Conservation (phyloP, 2,797 vertebrate genomes). For the Microcaecilia unicolor region DNA sequence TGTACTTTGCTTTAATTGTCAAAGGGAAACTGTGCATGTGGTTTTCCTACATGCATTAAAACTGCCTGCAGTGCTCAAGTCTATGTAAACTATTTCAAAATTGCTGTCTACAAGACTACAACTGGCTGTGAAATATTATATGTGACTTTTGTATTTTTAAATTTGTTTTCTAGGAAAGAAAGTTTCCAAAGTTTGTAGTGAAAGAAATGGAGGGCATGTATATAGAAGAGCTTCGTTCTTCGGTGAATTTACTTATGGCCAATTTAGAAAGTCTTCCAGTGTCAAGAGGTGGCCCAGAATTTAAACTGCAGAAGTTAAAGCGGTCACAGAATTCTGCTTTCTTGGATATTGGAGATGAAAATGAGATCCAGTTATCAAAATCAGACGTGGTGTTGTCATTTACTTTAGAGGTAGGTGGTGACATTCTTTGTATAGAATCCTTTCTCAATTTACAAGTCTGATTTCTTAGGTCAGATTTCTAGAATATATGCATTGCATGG, state of each 20-base stretch:
- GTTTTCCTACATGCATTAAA: too few species aligned
- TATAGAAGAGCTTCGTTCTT: conserved; percentile 84
- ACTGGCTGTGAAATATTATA: too few species aligned
- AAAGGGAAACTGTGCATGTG: too few species aligned
- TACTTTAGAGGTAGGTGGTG: conserved; percentile 75
- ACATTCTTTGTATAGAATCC: too few species aligned
- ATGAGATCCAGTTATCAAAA: conserved; percentile 80
- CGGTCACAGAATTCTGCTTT: conserved; percentile 86
- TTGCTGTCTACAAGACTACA: too few species aligned
- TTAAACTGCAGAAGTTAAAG: conserved; percentile 87
- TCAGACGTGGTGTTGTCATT: conserved; percentile 88
- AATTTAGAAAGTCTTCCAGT: conserved; percentile 96
- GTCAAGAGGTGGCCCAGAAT: conserved; percentile 85
- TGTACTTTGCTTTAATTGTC: too few species aligned
- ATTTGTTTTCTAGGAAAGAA: conserved; percentile 70
- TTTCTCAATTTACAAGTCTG: not conserved
- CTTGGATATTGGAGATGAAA: conserved; percentile 89
- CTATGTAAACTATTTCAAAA: too few species aligned
- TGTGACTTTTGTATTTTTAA: too few species aligned
- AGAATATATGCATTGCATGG: too few species aligned
- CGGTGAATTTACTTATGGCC: conserved; percentile 89
- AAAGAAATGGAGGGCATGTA: conserved; percentile 85
- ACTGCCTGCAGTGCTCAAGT: too few species aligned
- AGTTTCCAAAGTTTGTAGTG: conserved; percentile 68
- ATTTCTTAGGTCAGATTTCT: too few species aligned